Percentiles rank a stretch among this genome's conserved stretches.
Evolutionary conservation across 2,888 invertebrate species (phyloP).

Genomic region (Nephrocerus scutellatus): DNA sequence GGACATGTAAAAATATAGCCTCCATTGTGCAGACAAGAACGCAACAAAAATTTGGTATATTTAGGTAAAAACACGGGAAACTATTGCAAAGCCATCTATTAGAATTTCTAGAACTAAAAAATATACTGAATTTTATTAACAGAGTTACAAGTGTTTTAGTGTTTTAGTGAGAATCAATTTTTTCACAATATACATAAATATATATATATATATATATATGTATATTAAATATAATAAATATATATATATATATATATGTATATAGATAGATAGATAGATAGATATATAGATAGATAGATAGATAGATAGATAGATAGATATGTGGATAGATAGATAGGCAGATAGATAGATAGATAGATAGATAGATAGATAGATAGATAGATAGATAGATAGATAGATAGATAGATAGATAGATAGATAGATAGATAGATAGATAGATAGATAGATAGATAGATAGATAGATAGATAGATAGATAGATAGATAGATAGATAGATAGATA

Average conservation of each 20-base stretch:
- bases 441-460: conserved; percentile 8
- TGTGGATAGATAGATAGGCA: conserved; percentile 1
- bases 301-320: conserved; percentile 6
- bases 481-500: conserved; percentile 7
- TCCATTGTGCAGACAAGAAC: too few relatives aligned
- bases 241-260: conserved; percentile 1
- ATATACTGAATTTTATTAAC: too few relatives aligned
- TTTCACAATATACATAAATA: too few relatives aligned
- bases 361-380: conserved; percentile 8
- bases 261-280: conserved; percentile 3
- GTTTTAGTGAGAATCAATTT: too few relatives aligned
- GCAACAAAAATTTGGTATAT: too few relatives aligned
- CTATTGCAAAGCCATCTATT: too few relatives aligned
- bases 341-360: conserved; percentile 7
- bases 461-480: conserved; percentile 8
- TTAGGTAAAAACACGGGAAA: too few relatives aligned
- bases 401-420: conserved; percentile 8
- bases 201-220: too few relatives aligned
- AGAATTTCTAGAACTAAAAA: too few relatives aligned
- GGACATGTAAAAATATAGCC: too few relatives aligned
- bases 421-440: conserved; percentile 10
- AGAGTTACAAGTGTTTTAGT: too few relatives aligned
- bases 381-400: conserved; percentile 6
- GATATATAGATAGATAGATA: conserved; percentile 4
- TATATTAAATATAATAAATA: too few relatives aligned